Conservation (phyloP, 2,888 invertebrate genomes). For the Catotricha subobsoleta region DNA sequence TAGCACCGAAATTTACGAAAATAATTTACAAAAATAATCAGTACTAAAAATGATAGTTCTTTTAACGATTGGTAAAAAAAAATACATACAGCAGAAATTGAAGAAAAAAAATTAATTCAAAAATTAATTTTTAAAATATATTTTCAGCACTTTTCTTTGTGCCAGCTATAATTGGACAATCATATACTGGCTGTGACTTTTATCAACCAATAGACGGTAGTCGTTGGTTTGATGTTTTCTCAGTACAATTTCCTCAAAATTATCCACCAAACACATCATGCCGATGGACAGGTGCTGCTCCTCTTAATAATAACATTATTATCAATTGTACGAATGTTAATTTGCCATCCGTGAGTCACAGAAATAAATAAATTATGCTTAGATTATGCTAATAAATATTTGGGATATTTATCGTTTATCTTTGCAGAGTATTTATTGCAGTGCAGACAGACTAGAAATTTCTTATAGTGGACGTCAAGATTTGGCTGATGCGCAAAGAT, state of each 20-base stretch:
- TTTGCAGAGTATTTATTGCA: too few relatives aligned
- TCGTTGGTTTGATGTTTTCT: slow-evolving; percentile 30
- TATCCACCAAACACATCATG: slow-evolving; percentile 30
- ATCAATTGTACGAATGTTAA: slow-evolving; percentile 11
- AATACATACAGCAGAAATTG: too few relatives aligned
- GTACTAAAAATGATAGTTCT: too few relatives aligned
- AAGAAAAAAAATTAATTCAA: too few relatives aligned
- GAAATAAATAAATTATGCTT: too few relatives aligned
- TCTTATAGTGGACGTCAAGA: slow-evolving; percentile 2
- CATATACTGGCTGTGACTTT: slow-evolving; percentile 10
- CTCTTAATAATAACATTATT: slow-evolving; percentile 16
- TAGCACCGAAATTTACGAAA: too few relatives aligned
- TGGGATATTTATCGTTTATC: not conserved
- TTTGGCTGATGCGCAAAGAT: not conserved
- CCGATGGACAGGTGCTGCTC: slow-evolving; percentile 33
- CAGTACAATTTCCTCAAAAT: slow-evolving; percentile 30
- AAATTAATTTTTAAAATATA: too few relatives aligned
- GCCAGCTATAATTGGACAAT: too few relatives aligned
- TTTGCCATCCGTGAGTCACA: slow-evolving; percentile 20
- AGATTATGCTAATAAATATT: too few relatives aligned
- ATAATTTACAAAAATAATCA: too few relatives aligned
- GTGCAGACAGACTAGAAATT: not conserved
- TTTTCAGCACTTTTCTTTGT: too few relatives aligned
- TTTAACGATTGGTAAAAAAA: too few relatives aligned
- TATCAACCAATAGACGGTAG: slow-evolving; percentile 20